These are phyloP conservation scores for Elysia crispata DNA, from an alignment of 2,888 invertebrate genomes.

Conservation along the genomic window DNA sequence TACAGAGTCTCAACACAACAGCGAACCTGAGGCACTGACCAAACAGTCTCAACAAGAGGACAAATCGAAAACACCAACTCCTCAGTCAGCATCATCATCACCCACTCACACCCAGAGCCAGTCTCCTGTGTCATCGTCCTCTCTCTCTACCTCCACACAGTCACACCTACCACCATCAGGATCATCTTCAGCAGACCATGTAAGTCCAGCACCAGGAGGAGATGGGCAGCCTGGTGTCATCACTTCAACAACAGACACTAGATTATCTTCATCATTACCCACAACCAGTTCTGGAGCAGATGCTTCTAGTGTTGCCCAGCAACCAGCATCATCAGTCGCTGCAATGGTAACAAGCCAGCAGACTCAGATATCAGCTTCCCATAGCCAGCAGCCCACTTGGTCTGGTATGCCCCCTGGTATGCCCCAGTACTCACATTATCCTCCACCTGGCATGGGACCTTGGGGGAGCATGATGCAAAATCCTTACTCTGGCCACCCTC, in stretches of 20 bases:
- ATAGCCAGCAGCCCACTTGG: too few relatives aligned
- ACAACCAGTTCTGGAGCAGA: too few relatives aligned
- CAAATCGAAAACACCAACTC: too few relatives aligned
- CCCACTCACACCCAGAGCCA: too few relatives aligned
- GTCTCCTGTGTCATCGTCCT: not conserved
- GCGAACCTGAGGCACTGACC: too few relatives aligned
- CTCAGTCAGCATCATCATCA: too few relatives aligned
- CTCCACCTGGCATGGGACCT: conserved; percentile 12
- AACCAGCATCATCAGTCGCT: not conserved
- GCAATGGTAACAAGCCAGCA: conserved; percentile 25
- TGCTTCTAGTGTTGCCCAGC: too few relatives aligned
- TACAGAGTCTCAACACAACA: too few relatives aligned
- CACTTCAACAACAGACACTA: too few relatives aligned
- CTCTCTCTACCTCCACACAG: not conserved
- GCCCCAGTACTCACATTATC: not conserved
- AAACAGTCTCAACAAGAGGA: too few relatives aligned
- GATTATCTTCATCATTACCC: not conserved
- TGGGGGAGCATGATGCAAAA: not conserved
- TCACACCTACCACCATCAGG: not conserved
- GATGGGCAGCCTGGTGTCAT: too few relatives aligned
- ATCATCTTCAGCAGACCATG: conserved; percentile 2
- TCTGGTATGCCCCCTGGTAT: too few relatives aligned
- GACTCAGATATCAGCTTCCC: not conserved
- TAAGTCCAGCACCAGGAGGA: not conserved
- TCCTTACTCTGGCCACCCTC: not conserved